Evolutionary conservation across 2,888 invertebrate species (phyloP).

Genomic region (Heliconius aoede): DNA sequence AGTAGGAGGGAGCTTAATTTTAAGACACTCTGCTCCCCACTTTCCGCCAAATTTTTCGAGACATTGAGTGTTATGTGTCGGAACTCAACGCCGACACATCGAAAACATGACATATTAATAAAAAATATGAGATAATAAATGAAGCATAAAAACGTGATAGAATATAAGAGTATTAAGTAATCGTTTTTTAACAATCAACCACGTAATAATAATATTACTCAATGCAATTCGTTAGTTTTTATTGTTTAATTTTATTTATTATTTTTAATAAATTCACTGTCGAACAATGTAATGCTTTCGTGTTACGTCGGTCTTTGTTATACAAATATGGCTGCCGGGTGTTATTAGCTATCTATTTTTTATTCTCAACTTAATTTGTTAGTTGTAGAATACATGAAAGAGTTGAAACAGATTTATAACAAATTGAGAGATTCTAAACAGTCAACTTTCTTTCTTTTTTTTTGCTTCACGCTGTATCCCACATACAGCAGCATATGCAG

Average conservation of each 20-base stretch:
- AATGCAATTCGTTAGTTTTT: slow-evolving; percentile 10
- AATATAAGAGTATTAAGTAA: not conserved
- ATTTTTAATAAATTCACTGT: slow-evolving; percentile 39
- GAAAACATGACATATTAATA: not conserved
- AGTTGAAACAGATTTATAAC: not conserved
- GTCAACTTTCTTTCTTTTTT: not conserved
- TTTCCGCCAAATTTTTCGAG: too few species aligned
- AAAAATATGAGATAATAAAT: not conserved
- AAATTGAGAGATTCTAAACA: not conserved
- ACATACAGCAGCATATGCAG: too few species aligned
- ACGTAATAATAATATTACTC: slow-evolving; percentile 6
- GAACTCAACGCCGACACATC: too few species aligned
- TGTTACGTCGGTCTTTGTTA: slow-evolving; percentile 28
- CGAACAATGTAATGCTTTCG: slow-evolving; percentile 36
- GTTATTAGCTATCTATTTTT: slow-evolving; percentile 3
- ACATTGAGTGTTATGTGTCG: too few species aligned
- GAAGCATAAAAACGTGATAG: not conserved
- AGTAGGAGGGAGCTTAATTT: too few species aligned
- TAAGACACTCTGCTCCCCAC: too few species aligned
- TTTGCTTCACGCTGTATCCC: too few species aligned
- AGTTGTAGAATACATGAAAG: not conserved
- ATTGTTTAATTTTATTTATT: slow-evolving; percentile 33
- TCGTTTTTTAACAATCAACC: not conserved
- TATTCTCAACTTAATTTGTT: slow-evolving; percentile 5
- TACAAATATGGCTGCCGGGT: slow-evolving; percentile 25